Evolutionary conservation across 2,888 invertebrate species (phyloP).

Genomic region (Mimumesa dahlbomi): DNA sequence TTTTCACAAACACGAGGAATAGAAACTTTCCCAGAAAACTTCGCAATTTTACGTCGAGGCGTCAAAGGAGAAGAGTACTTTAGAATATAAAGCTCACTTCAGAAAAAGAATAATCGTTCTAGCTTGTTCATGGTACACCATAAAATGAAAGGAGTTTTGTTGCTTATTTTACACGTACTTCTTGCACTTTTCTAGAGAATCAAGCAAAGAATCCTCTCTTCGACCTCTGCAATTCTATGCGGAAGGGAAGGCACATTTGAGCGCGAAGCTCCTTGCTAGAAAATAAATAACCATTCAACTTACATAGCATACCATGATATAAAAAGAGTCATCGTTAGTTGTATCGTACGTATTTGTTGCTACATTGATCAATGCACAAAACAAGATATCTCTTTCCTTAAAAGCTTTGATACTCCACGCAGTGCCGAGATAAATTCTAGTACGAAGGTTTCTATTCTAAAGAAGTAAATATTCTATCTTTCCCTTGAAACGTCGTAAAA

Average conservation of each 20-base stretch:
- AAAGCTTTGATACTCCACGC: no score
- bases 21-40: background rate
- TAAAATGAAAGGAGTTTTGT: conserved; percentile 8
- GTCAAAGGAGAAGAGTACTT: conserved; percentile 25
- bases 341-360: conserved; percentile 30
- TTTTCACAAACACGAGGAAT: background rate
- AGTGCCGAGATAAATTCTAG: background rate
- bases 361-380: conserved; percentile 23
- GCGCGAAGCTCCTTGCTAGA: background rate
- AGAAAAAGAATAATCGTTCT: conserved; percentile 32
- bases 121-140: conserved; percentile 5
- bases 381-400: background rate
- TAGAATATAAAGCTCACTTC: conserved; percentile 24
- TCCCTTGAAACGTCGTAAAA: no score
- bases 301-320: background rate
- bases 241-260: conserved; percentile 10
- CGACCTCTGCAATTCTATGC: conserved; percentile 5
- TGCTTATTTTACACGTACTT: conserved; percentile 26
- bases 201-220: conserved; percentile 25
- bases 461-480: no score
- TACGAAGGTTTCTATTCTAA: no score
- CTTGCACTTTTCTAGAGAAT: conserved; percentile 6
- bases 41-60: conserved; percentile 9
- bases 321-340: conserved; percentile 19
- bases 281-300: conserved; percentile 15